A percentile compares a stretch with the other conserved stretches of the same genome.
Conservation (phyloP, 2,797 vertebrate species). For the Acipenser ruthenus region DNA sequence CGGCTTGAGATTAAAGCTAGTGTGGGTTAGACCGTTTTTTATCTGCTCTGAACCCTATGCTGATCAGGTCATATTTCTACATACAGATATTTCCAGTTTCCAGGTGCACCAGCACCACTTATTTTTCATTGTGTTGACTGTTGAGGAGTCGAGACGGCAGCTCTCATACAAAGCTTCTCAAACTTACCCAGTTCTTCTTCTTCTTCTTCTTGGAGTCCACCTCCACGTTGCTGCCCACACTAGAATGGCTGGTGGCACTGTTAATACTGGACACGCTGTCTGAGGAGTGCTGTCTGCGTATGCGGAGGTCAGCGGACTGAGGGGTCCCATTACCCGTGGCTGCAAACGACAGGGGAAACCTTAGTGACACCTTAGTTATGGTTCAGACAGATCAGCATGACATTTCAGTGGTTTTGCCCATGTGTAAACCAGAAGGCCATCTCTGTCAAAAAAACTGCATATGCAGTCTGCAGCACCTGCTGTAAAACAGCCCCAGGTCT, state of each 20-base stretch:
- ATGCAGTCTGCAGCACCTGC: too few species aligned
- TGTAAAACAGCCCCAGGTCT: too few species aligned
- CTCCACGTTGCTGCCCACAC: constrained; percentile 71
- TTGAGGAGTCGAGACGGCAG: too few species aligned
- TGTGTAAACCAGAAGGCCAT: too few species aligned
- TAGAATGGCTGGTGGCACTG: constrained; percentile 76
- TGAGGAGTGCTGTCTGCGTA: constrained; percentile 71
- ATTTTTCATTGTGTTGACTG: too few species aligned
- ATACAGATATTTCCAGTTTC: too few species aligned
- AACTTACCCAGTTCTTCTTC: constrained; percentile 78
- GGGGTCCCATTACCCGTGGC: constrained; percentile 43
- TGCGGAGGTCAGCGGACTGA: constrained; percentile 64
- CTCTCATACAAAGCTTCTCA: background rate
- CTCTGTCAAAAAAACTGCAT: too few species aligned
- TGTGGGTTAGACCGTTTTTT: too few species aligned
- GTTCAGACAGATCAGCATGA: background rate
- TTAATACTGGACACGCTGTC: constrained; percentile 80
- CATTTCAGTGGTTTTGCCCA: background rate
- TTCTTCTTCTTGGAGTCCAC: constrained; percentile 76
- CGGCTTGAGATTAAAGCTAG: too few species aligned
- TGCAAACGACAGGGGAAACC: constrained; percentile 9
- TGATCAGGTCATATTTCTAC: too few species aligned
- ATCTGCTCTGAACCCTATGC: too few species aligned
- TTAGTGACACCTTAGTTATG: background rate
- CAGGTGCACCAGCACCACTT: too few species aligned